Evolutionary conservation across 2,888 invertebrate species (phyloP).

Genomic region (Miltochrista miniata): DNA sequence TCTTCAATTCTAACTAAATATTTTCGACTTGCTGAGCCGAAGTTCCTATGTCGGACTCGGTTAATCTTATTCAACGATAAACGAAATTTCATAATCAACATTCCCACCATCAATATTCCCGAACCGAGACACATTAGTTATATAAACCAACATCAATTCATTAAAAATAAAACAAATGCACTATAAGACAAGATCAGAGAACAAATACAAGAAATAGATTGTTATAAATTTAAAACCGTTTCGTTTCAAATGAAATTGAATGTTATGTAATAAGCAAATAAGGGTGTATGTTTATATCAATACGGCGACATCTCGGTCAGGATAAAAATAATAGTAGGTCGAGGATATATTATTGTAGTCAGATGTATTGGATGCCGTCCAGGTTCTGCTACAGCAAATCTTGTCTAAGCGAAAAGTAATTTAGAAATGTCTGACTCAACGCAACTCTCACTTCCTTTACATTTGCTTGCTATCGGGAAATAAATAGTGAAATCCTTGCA

Average conservation of each 20-base stretch:
- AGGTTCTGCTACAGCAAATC: conserved; percentile 26
- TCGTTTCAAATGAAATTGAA: conserved; percentile 10
- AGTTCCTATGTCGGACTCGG: not conserved
- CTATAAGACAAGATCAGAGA: conserved; percentile 27
- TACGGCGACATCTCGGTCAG: conserved; percentile 35
- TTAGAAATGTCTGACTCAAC: conserved; percentile 22
- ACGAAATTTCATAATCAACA: not conserved
- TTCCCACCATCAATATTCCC: conserved; percentile 19
- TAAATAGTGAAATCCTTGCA: not conserved
- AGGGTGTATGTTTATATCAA: conserved; percentile 12
- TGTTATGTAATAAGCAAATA: conserved; percentile 14
- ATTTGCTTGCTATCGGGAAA: conserved; percentile 13
- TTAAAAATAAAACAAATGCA: conserved; percentile 12
- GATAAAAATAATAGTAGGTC: conserved; percentile 43
- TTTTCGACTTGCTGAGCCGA: not conserved
- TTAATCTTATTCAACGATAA: not conserved
- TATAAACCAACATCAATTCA: conserved; percentile 15
- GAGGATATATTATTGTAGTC: conserved; percentile 36
- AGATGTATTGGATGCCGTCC: conserved; percentile 46
- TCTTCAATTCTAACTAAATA: not conserved
- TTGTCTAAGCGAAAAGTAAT: conserved; percentile 19
- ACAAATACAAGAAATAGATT: conserved; percentile 17
- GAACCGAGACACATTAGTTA: conserved; percentile 14
- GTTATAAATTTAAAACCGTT: conserved; percentile 8
- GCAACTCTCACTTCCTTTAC: conserved; percentile 18